phyloP scores from a whole-genome alignment of 2,797 vertebrate species.

The Notamacropus eugenii region DNA sequence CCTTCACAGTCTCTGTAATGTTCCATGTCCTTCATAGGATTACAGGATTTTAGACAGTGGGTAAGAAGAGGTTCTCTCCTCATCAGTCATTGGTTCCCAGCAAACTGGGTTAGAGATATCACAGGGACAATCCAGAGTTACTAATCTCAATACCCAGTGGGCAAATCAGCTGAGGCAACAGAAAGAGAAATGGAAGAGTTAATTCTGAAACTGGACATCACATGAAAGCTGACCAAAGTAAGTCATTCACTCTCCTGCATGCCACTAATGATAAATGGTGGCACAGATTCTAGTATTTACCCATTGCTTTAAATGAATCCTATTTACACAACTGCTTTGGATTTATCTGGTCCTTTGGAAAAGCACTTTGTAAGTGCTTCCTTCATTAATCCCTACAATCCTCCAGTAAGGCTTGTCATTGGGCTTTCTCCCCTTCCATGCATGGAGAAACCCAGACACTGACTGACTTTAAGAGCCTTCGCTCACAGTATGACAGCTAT shows the following conservation, averaged over 20 bases:
- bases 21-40: conserved; percentile 24
- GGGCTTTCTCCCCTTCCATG: neutral
- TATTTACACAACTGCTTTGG: conserved; percentile 47
- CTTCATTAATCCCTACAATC: conserved; percentile 39
- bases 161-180: neutral
- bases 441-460: conserved; percentile 34
- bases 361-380: neutral
- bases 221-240: conserved; percentile 28
- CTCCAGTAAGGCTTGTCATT: conserved; percentile 31
- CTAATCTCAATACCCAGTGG: conserved; percentile 48
- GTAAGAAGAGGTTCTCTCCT: conserved; percentile 2
- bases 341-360: conserved; percentile 60
- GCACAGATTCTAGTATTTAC: conserved; percentile 59
- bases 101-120: conserved; percentile 20
- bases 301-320: conserved; percentile 57
- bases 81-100: conserved; percentile 44
- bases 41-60: neutral
- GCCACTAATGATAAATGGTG: conserved; percentile 63
- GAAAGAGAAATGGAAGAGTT: neutral
- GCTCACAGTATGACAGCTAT: neutral
- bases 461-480: neutral
- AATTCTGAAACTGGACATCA: conserved; percentile 43
- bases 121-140: conserved; percentile 44
- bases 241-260: conserved; percentile 44
- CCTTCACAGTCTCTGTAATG: neutral